Base-by-base conservation (phyloP, 1,140 invertebrate species). In the Lasioglossum baleicum region DNA sequence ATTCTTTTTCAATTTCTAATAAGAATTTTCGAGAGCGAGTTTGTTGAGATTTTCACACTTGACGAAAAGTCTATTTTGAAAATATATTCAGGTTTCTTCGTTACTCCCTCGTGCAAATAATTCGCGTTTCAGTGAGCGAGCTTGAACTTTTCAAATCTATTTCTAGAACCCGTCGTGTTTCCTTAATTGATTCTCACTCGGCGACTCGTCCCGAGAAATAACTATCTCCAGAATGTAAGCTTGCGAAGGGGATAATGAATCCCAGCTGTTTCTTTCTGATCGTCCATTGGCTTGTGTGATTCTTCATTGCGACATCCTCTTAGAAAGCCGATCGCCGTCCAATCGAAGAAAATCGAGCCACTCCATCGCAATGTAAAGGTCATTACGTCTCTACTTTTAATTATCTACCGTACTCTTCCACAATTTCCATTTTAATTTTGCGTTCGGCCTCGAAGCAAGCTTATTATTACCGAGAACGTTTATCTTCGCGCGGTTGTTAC, bases 301-400 rank as follows among this genome's bases (percentile, higher is more conserved):
- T 35, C 65, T 60, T 76, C 60, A 48, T 26, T 68, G 65, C 64
- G 40, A 60, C 60, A 76, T 68, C 65, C n/a, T 44, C 51, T 60
- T 40, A 13, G 63, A 8, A 31, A 42, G 35, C 58, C 22, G 48
- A 75, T 75, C 53, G n/a, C 35, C 35, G 13, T 58, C 44, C 35
- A 26, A 76, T 48, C 22, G 13, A 61, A 61, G 58, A 40, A 40
- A 68, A 68, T 44, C 53, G 35, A 68, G 53, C 51, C 7, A 68
- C 17, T 68, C 35, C 31, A 4, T 26, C 20, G 7, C 11, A 10
- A 5, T 8, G 4, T 22, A 20, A 13, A 26, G 71, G 20, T 48
- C 44, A 48, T 48, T 13, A 48, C 44, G 8, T 48, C 10, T 48
- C 60, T 26, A 10, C 17, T 63, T 73, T 63, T 6, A 61, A 61